A percentile compares a stretch with the other conserved stretches of the same genome.
phyloP scores from a whole-genome alignment of 2,888 invertebrate genomes.

The Dicyrtoma fusca region DNA sequence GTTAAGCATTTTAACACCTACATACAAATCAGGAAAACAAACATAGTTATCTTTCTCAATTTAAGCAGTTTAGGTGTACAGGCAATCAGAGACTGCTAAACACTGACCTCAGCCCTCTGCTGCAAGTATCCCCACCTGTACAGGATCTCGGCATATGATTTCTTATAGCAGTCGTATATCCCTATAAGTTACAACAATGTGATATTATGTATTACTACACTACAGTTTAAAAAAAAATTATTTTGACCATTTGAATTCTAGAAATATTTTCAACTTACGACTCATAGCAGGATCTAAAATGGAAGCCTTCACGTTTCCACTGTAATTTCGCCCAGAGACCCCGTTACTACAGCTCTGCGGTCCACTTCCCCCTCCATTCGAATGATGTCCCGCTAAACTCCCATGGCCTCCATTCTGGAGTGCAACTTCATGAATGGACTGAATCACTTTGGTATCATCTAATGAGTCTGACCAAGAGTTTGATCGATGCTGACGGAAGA shows the following conservation, averaged over 20 bases:
- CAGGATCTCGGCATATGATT: slow-evolving; percentile 84
- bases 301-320: slow-evolving; percentile 27
- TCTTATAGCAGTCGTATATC: slow-evolving; percentile 81
- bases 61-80: no score
- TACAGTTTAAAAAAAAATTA: no score
- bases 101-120: slow-evolving; percentile 67
- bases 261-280: slow-evolving; percentile 37
- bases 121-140: slow-evolving; percentile 82
- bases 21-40: slow-evolving; percentile 20
- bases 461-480: slow-evolving; percentile 87
- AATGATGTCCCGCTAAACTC: background rate
- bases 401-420: slow-evolving; percentile 12
- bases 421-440: slow-evolving; percentile 25
- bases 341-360: background rate
- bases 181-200: slow-evolving; percentile 58
- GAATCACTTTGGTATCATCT: slow-evolving; percentile 66
- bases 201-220: no score
- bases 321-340: background rate
- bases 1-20: slow-evolving; percentile 70
- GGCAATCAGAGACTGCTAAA: no score
- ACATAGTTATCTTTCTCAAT: background rate
- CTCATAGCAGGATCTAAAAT: slow-evolving; percentile 45
- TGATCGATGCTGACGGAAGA: slow-evolving; percentile 70
- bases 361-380: background rate
- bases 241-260: no score